Evolutionary conservation across 2,888 invertebrate species (phyloP).

Genomic region (Rhopalosiphum nymphaeae): DNA sequence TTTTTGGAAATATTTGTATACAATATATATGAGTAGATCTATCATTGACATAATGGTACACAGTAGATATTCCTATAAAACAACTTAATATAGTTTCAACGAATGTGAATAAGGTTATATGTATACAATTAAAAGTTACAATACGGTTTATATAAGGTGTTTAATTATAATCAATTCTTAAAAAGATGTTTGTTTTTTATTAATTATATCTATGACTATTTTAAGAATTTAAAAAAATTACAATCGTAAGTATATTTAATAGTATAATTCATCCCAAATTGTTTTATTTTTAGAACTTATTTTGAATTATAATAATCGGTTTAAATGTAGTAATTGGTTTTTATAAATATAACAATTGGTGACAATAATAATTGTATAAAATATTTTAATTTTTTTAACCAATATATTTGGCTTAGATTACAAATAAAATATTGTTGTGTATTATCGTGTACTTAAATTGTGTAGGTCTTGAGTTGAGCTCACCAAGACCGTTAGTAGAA

Average conservation of each 20-base stretch:
- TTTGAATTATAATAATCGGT: background rate
- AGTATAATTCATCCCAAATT: background rate
- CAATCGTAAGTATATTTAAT: background rate
- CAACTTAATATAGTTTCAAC: background rate
- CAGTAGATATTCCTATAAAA: background rate
- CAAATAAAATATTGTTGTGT: background rate
- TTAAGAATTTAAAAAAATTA: background rate
- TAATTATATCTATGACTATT: background rate
- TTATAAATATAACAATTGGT: background rate
- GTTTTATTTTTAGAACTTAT: background rate
- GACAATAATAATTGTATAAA: background rate
- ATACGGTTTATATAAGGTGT: background rate
- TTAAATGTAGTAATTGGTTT: background rate
- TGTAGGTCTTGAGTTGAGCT: background rate
- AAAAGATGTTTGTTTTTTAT: background rate
- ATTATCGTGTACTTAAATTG: background rate
- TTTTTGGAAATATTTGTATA: background rate
- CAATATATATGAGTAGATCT: background rate
- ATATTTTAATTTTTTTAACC: background rate
- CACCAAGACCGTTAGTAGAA: background rate
- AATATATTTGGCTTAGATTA: background rate
- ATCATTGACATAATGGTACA: background rate
- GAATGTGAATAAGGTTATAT: background rate
- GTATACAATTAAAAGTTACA: background rate
- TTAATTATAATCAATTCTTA: background rate